These are phyloP conservation scores for Lomographa bimaculata DNA, from an alignment of 2,888 invertebrate genomes.

Conservation along the genomic window DNA sequence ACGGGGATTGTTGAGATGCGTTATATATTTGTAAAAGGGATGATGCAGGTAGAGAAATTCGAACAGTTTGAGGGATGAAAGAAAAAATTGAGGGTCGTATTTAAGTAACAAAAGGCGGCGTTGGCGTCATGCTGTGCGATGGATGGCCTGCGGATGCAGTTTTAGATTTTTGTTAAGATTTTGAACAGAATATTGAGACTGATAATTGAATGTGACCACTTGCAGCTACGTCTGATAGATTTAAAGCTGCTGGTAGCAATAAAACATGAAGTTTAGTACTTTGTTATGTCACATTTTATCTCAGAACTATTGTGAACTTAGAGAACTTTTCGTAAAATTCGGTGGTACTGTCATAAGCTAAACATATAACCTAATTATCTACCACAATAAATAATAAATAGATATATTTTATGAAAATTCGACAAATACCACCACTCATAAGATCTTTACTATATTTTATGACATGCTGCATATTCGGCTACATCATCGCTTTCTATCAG, in stretches of 20 bases:
- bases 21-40: conserved; percentile 35
- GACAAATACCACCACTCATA: too few relatives aligned
- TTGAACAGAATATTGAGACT: conserved; percentile 59
- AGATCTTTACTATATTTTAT: too few relatives aligned
- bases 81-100: conserved; percentile 78
- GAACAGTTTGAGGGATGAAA: conserved; percentile 78
- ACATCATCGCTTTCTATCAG: too few relatives aligned
- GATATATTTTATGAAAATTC: too few relatives aligned
- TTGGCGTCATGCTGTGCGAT: conserved; percentile 78
- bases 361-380: too few relatives aligned
- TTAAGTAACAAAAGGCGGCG: conserved; percentile 75
- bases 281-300: conserved; percentile 2
- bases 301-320: too few relatives aligned
- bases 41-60: conserved; percentile 79
- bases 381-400: too few relatives aligned
- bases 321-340: too few relatives aligned
- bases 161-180: conserved; percentile 74
- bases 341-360: too few relatives aligned
- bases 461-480: too few relatives aligned
- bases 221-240: conserved; percentile 46
- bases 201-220: conserved; percentile 76
- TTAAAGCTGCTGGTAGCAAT: conserved; percentile 30
- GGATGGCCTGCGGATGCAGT: conserved; percentile 78
- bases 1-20: conserved; percentile 28
- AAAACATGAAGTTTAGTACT: conserved; percentile 26